Evolutionary conservation across 2,888 invertebrate species (phyloP).

Genomic region (Cerastoderma edule): DNA sequence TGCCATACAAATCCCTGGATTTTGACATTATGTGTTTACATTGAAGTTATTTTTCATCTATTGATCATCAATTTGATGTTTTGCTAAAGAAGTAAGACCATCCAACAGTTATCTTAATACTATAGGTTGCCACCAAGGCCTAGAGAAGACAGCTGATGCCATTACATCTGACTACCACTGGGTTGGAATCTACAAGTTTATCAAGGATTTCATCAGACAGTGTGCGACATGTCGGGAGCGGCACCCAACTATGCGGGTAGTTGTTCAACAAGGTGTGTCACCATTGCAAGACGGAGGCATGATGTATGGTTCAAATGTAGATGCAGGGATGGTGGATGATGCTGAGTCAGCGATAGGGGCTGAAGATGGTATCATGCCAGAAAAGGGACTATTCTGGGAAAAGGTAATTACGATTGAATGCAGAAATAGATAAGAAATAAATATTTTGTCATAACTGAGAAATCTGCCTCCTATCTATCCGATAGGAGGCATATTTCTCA

Average conservation of each 20-base stretch:
- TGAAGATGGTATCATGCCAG: neutral
- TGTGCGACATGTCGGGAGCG: constrained; percentile 47
- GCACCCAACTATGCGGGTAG: constrained; percentile 38
- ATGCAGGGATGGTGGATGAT: constrained; percentile 2
- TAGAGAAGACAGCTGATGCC: constrained; percentile 53
- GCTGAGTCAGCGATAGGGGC: neutral
- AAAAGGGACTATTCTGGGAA: constrained; percentile 30
- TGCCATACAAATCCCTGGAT: no score
- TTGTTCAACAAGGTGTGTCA: no score
- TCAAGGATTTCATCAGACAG: constrained; percentile 50
- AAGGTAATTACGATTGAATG: constrained; percentile 12
- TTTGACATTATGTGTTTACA: no score
- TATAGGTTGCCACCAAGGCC: constrained; percentile 52
- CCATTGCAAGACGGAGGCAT: no score
- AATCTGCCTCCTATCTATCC: no score
- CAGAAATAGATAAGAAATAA: neutral
- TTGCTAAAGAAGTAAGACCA: no score
- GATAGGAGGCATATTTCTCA: no score
- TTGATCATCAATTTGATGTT: no score
- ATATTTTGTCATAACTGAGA: no score
- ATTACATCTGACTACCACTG: constrained; percentile 53
- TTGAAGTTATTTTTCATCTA: no score
- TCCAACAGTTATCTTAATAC: no score
- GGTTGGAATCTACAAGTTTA: constrained; percentile 55
- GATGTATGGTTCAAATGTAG: neutral